Base-by-base conservation (phyloP, 2,113 vertebrate species). In the Sceloporus tristichus region DNA sequence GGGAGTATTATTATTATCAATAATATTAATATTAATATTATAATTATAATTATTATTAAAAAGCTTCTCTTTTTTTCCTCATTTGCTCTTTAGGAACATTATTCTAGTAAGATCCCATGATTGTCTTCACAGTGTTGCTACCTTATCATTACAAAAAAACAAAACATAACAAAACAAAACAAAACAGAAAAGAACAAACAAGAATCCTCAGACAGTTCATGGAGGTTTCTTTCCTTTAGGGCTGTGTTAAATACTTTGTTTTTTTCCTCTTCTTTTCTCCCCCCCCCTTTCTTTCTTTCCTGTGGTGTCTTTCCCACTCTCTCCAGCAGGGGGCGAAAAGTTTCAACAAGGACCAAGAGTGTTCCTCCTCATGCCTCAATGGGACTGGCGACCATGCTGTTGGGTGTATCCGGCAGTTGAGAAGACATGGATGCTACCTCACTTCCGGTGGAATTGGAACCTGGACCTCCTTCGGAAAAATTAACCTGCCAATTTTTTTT, bases 121-220 rank as follows among this genome's bases (percentile, higher is more conserved):
- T 99, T 99, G 98, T 99, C 98, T 99, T 99, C 98, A 99, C 98
- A 99, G 98, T 99, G 98, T 98, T 97, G 97, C 97, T 99, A 98
- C 98, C 97, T 97, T 97, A 95, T 96, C 95, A 95, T 98, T 96
- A 96, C 95, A 84, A 88, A 88, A 88, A 68, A 79, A 68, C 25
- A 65, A 78, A 73, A 56, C 29, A 78, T 0, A 78, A 78, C 21
- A 23, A 75, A 87, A 73, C 9, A 42, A 76, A 85, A 38, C n/a
- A 84, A 68, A 5, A 34, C 34, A 34, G 34, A 82, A 40, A 66
- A 16, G 29, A 77, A 65, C 77, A 97, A 96, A 97, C 95, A 97
- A 87, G 97, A 97, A 96, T 97, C 97, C 96, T 93, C 98, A 98
- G 97, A 95, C 96, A 78, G 87, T 79, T 95, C 91, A 94, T 96